Percentiles rank a stretch among this genome's conserved stretches.
Evolutionary conservation across 2,113 vertebrate genomes (phyloP).

Genomic region (Chrysochloris asiatica): DNA sequence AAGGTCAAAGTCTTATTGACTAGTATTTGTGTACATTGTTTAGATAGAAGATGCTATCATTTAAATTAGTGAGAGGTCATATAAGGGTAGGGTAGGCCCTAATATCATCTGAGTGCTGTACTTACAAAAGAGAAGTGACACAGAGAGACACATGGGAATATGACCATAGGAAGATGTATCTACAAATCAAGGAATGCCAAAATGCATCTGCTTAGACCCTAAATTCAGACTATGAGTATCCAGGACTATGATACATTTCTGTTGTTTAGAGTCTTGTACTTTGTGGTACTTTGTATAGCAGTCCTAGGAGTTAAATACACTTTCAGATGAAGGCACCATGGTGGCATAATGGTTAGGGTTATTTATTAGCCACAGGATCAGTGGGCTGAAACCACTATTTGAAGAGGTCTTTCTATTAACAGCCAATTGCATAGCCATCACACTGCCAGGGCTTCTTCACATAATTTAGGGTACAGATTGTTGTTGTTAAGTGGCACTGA

Average conservation of each 20-base stretch:
- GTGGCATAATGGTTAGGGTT: too few relatives aligned
- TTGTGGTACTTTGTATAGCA: not conserved
- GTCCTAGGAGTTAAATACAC: too few relatives aligned
- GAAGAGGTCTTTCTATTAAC: not conserved
- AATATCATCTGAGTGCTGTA: not conserved
- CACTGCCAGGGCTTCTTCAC: not conserved
- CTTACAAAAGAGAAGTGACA: not conserved
- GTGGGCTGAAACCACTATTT: too few relatives aligned
- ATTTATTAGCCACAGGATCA: too few relatives aligned
- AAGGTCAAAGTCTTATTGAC: not conserved
- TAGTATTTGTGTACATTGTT: not conserved
- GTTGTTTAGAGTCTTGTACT: not conserved
- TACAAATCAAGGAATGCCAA: not conserved
- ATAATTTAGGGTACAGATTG: not conserved
- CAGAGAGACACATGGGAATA: not conserved
- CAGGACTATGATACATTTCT: not conserved
- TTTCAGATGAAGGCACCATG: too few relatives aligned
- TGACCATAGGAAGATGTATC: not conserved
- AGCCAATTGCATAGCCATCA: not conserved
- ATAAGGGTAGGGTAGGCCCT: not conserved
- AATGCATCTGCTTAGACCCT: not conserved
- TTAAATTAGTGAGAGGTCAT: not conserved
- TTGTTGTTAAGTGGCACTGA: too few relatives aligned
- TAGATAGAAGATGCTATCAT: not conserved
- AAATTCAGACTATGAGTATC: not conserved